phyloP scores from a whole-genome alignment of 2,888 invertebrate genomes.

The Smittia sp. region DNA sequence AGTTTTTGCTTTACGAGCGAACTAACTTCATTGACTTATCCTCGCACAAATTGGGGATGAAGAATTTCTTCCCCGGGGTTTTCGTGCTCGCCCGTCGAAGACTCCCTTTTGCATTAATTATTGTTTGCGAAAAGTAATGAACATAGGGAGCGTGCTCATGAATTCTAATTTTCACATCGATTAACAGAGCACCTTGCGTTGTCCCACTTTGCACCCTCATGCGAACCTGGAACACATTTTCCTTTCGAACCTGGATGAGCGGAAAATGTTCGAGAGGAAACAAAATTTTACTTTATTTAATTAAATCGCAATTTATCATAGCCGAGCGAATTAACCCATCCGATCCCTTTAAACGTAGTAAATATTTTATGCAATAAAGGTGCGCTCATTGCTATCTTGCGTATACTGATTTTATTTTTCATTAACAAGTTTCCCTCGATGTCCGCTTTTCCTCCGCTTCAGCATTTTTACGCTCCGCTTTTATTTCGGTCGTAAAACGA shows the following conservation, averaged over 20 bases:
- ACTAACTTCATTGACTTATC: not conserved
- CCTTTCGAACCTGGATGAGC: not conserved
- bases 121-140: not conserved
- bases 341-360: not conserved
- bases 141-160: not conserved
- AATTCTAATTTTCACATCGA: not conserved
- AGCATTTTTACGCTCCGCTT: not conserved
- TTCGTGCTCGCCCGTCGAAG: not conserved
- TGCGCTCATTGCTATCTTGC: not conserved
- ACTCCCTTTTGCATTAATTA: constrained; percentile 1
- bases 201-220: not conserved
- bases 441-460: not conserved
- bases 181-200: not conserved
- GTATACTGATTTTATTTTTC: not conserved
- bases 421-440: not conserved
- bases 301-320: constrained; percentile 34
- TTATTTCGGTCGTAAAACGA: not conserved
- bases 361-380: constrained; percentile 18
- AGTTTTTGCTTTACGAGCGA: not conserved
- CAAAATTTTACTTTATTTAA: constrained; percentile 16
- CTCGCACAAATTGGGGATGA: not conserved
- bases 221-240: not conserved
- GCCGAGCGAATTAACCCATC: not conserved
- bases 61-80: not conserved
- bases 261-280: not conserved